Percentiles rank a stretch among this genome's conserved stretches.
Conservation (phyloP, 2,888 invertebrate genomes). For the Carpatolechia fugitivella region DNA sequence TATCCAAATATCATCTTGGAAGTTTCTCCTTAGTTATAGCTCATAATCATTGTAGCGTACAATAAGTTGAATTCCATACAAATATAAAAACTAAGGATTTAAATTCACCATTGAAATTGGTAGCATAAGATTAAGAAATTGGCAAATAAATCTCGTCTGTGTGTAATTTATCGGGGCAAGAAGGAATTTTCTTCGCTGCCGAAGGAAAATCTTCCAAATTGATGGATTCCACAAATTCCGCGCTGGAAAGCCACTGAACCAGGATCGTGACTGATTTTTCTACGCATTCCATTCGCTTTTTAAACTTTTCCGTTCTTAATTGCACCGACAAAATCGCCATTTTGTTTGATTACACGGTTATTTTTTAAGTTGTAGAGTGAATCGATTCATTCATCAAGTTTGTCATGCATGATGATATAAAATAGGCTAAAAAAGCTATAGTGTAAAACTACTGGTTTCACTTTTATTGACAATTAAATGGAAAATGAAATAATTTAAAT, state of each 20-base stretch:
- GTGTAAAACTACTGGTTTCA: no score
- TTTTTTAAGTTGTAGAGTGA: no score
- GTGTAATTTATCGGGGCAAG: conserved; percentile 60
- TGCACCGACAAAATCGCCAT: background rate
- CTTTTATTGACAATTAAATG: no score
- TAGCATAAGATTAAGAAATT: conserved; percentile 49
- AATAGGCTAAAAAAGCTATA: no score
- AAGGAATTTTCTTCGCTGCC: conserved; percentile 46
- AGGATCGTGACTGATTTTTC: conserved; percentile 44
- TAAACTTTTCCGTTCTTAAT: conserved; percentile 14
- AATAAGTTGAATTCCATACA: background rate
- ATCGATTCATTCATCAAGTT: no score
- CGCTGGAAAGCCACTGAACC: conserved; percentile 39
- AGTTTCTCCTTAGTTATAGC: no score
- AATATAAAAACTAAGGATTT: background rate
- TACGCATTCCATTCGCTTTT: conserved; percentile 30
- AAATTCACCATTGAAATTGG: background rate
- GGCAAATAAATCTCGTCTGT: conserved; percentile 60
- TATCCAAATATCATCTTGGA: no score
- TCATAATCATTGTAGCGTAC: no score
- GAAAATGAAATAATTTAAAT: no score
- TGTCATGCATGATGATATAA: no score
- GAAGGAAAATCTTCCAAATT: conserved; percentile 62
- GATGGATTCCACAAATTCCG: conserved; percentile 63
- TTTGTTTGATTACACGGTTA: no score